Conservation (phyloP, 2,797 vertebrate species). For the Anolis apletophallus region DNA sequence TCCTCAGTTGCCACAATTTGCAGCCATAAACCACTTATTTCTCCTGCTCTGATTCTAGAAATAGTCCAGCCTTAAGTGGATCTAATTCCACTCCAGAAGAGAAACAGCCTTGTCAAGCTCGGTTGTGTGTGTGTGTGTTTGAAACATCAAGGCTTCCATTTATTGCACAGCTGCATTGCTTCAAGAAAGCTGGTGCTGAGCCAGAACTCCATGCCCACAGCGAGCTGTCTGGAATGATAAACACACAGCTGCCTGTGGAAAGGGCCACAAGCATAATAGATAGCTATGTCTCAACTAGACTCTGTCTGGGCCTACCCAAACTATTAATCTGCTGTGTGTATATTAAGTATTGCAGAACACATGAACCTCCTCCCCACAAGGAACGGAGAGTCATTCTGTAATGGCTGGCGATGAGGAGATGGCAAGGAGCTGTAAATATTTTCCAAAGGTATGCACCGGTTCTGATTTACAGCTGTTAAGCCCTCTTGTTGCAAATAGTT, state of each 20-base stretch:
- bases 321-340: conserved; percentile 46
- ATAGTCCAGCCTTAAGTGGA: conserved; percentile 73
- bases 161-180: conserved; percentile 66
- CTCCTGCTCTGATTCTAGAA: conserved; percentile 75
- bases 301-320: conserved; percentile 43
- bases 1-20: conserved; percentile 72
- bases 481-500: conserved; percentile 74
- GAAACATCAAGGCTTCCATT: conserved; percentile 68
- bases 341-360: conserved; percentile 59
- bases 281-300: conserved; percentile 45
- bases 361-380: not conserved
- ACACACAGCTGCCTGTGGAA: conserved; percentile 68
- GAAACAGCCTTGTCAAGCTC: conserved; percentile 72
- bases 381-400: not conserved
- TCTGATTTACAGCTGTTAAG: conserved; percentile 70
- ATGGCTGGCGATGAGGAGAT: conserved; percentile 5
- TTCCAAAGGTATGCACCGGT: conserved; percentile 26
- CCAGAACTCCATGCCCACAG: conserved; percentile 64
- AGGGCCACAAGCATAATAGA: conserved; percentile 55
- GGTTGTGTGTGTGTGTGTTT: conserved; percentile 50
- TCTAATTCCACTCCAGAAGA: conserved; percentile 75
- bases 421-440: conserved; percentile 25
- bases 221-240: conserved; percentile 67
- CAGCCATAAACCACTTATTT: conserved; percentile 79
- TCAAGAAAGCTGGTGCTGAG: conserved; percentile 57